These are phyloP conservation scores for Corydoras maculifer DNA, from an alignment of 2,113 vertebrate genomes.

Conservation along the genomic window DNA sequence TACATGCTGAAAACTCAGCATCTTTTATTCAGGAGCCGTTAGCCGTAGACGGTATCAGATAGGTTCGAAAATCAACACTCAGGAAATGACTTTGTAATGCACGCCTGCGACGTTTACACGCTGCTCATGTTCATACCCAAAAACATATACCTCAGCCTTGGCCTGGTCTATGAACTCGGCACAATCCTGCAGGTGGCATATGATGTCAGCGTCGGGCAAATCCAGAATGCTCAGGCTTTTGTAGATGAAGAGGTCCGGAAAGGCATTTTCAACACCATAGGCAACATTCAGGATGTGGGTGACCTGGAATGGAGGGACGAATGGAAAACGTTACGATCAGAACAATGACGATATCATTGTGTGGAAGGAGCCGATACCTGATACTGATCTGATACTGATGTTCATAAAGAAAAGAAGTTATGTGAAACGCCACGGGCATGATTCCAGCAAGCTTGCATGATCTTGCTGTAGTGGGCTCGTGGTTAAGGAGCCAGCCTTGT, in stretches of 20 bases:
- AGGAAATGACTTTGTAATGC: slow-evolving; percentile 31
- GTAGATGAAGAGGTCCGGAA: slow-evolving; percentile 70
- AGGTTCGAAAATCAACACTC: slow-evolving; percentile 37
- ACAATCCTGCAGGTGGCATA: slow-evolving; percentile 80
- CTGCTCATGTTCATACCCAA: neutral
- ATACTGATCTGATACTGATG: no score
- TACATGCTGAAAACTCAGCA: slow-evolving; percentile 59
- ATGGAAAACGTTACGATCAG: neutral
- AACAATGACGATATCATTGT: no score
- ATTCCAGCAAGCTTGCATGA: no score
- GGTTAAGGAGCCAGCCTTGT: no score
- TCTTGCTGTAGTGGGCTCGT: no score
- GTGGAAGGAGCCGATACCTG: no score
- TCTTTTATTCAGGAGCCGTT: slow-evolving; percentile 56
- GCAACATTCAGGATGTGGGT: slow-evolving; percentile 92
- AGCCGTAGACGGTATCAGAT: slow-evolving; percentile 34
- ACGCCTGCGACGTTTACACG: neutral
- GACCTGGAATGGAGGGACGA: slow-evolving; percentile 66
- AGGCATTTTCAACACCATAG: slow-evolving; percentile 86
- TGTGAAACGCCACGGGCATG: no score
- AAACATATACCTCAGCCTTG: slow-evolving; percentile 69
- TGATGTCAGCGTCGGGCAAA: slow-evolving; percentile 80
- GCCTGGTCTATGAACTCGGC: slow-evolving; percentile 86
- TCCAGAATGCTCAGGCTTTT: slow-evolving; percentile 81
- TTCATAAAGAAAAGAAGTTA: no score